Evolutionary conservation across 2,888 invertebrate genomes (phyloP).

Genomic region (Epistrophe eligans): DNA sequence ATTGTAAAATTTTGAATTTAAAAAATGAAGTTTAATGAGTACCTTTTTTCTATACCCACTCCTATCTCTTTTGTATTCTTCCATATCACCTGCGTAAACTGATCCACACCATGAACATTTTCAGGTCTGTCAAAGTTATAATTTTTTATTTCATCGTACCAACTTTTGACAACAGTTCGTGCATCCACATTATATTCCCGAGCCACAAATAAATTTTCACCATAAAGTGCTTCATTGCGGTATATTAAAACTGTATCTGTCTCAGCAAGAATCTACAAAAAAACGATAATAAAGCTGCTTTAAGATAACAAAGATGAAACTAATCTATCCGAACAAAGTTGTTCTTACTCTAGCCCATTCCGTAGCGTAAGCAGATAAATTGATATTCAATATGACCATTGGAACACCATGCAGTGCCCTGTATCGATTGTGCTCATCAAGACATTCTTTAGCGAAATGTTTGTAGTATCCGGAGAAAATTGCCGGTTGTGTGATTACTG

Average conservation of each 20-base stretch:
- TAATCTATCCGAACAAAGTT: not conserved
- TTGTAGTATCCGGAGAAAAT: constrained; percentile 24
- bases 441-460: constrained; percentile 88
- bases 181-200: constrained; percentile 89
- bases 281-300: constrained; percentile 1
- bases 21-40: not conserved
- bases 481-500: constrained; percentile 31
- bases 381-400: constrained; percentile 87
- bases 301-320: constrained; percentile 12
- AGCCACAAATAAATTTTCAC: constrained; percentile 92
- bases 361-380: constrained; percentile 88
- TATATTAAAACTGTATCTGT: constrained; percentile 85
- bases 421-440: constrained; percentile 90
- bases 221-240: constrained; percentile 90
- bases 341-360: constrained; percentile 87
- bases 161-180: constrained; percentile 90
- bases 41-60: constrained; percentile 87
- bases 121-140: constrained; percentile 87
- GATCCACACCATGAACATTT: constrained; percentile 89
- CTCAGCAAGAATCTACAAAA: constrained; percentile 41
- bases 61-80: constrained; percentile 90
- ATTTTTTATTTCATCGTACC: constrained; percentile 91
- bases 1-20: not conserved
- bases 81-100: constrained; percentile 95
- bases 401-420: constrained; percentile 89